Percentiles rank a stretch among this genome's conserved stretches.
Conservation (phyloP, 2,888 invertebrate genomes). For the Melanotus villosus region DNA sequence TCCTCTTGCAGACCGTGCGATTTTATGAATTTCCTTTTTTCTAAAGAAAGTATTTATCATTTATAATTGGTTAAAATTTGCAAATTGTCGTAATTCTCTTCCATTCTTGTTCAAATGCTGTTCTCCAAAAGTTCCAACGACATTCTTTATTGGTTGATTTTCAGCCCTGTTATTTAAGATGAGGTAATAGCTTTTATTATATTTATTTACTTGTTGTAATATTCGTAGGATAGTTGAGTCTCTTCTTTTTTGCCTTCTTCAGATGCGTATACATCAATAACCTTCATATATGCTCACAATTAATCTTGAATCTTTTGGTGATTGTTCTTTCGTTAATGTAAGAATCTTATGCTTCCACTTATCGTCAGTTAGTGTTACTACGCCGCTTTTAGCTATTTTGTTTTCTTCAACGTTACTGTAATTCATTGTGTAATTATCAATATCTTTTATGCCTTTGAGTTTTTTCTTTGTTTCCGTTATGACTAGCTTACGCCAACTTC, state of each 20-base stretch:
- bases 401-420: background rate
- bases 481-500: too few species aligned
- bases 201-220: background rate
- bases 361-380: background rate
- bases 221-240: background rate
- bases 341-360: background rate
- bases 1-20: constrained; percentile 7
- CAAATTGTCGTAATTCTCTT: background rate
- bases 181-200: background rate
- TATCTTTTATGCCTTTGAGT: background rate
- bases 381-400: background rate
- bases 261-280: background rate
- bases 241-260: background rate
- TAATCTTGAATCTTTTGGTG: background rate
- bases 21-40: background rate
- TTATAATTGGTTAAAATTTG: background rate
- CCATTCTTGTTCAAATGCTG: background rate
- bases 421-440: background rate
- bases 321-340: background rate
- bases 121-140: background rate
- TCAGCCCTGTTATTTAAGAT: background rate
- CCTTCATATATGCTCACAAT: background rate
- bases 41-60: constrained; percentile 10
- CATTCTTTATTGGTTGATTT: background rate
- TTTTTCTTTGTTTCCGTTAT: background rate